Evolutionary conservation across 1,140 invertebrate species (phyloP), one percentile per base, ranked within the genome.

Genomic region (Pectinophora gossypiella): DNA sequence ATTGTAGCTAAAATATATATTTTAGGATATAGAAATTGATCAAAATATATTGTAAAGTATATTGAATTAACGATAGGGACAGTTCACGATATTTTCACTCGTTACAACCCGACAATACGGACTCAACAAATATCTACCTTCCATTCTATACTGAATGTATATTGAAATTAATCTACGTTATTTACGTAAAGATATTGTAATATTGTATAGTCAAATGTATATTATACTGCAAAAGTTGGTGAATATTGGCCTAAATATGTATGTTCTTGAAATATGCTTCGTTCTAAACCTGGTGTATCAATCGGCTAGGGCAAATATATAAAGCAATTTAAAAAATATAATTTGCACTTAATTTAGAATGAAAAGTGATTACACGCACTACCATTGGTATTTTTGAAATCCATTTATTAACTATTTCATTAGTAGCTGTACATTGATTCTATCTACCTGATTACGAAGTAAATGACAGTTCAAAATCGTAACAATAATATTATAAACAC

Each of bases 61-160:
- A 59, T 49, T 9, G 54, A 50, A 51, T 53, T 61, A 32, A 13
- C n/a, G n/a, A 40, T 5, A 40, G 36, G 16, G 36, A n/a, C 36
- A 40, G n/a, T 40, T 40, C 49, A 54, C 49, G 54, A 62, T 68
- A 62, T 70, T 68, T 67, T 71, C 68, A 73, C 60, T 80, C 54
- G 68, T 72, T 75, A 57, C 51, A 61, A 59, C 61, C 59, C 59
- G 68, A 76, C 71, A 77, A 76, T 76, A 72, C 69, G 52, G 58
- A 64, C 55, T 56, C 57, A 61, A 64, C 64, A 62, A 61, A 54
- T 52, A 64, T 64, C 51, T 68, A 66, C 52, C 54, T 61, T 67
- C 62, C 55, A 63, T 48, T 70, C 56, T 69, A 70, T 56, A 61
- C 51, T 56, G 27, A 32, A 60, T 58, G 46, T 54, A 53, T 52